Evolutionary conservation across 1,140 invertebrate genomes (phyloP).

Genomic region (Drosophila sp.): DNA sequence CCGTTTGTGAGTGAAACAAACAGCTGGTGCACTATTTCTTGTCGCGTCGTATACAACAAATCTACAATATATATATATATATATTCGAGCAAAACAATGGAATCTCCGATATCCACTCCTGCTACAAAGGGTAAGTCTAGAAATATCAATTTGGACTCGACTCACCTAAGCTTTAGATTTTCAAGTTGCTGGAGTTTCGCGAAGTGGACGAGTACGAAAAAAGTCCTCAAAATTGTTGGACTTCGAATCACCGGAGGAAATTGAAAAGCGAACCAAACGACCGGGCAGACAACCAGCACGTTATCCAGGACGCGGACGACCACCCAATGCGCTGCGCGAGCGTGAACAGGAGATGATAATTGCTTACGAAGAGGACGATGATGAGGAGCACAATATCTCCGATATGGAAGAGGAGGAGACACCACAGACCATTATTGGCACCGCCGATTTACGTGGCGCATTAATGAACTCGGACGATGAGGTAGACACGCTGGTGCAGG

Average conservation of each 20-base stretch:
- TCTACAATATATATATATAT: slow-evolving; percentile 28
- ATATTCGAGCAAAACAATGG: slow-evolving; percentile 46
- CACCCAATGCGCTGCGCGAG: slow-evolving; percentile 60
- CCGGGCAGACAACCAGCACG: slow-evolving; percentile 50
- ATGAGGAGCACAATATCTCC: slow-evolving; percentile 46
- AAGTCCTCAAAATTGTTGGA: slow-evolving; percentile 97
- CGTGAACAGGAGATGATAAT: slow-evolving; percentile 47
- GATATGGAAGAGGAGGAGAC: slow-evolving; percentile 37
- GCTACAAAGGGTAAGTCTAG: slow-evolving; percentile 23
- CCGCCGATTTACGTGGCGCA: slow-evolving; percentile 29
- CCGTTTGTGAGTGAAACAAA: slow-evolving; percentile 11
- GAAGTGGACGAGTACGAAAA: slow-evolving; percentile 94
- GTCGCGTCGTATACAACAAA: slow-evolving; percentile 52
- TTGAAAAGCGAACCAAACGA: slow-evolving; percentile 85
- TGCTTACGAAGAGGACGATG: slow-evolving; percentile 37
- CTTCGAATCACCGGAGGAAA: slow-evolving; percentile 95
- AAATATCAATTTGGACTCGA: background rate
- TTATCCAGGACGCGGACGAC: slow-evolving; percentile 62
- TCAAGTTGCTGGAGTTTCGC: slow-evolving; percentile 92
- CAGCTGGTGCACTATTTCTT: slow-evolving; percentile 39
- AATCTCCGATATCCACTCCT: slow-evolving; percentile 30
- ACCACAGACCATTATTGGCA: slow-evolving; percentile 5
- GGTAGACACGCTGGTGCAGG: slow-evolving; percentile 75
- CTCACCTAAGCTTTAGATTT: slow-evolving; percentile 86
- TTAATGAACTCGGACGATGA: slow-evolving; percentile 75